Base-by-base conservation (phyloP, 2,888 invertebrate genomes). In the Stenolophus ochropezus region DNA sequence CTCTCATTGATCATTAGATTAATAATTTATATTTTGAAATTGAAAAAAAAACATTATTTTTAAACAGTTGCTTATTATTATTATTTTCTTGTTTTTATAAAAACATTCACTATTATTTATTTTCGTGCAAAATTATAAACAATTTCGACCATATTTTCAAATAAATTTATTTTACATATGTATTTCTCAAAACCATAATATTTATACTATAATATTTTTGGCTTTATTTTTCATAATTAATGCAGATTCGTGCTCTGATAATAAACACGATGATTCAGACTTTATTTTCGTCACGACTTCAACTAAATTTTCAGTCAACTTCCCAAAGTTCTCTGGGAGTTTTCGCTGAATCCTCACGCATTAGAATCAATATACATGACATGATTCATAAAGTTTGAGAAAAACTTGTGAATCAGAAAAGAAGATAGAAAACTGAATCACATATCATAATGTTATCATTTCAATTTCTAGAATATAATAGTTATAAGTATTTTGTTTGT, bases 191-290 rank as follows among this genome's bases (percentile, higher is more conserved):
- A 49, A n/a, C 49, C n/a, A n/a, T 11, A 49, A 49, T 49, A 49
- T 49, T 49, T 51, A 51, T 14, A 5, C 11, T 49, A 14, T 14
- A 14, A 16, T 51, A 51, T 51, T 51, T 51, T 51, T 42, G 51
- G 51, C 51, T 14, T 51, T 51, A 51, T 51, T 51, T 51, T 51
- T 51, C 51, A 51, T 51, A 51, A n/a, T 51, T n/a, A 51, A n/a
- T 14, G 51, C 51, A 51, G 2, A 51, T 16, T n/a, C 51, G 51
- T 51, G 51, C 51, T 51, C 5, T 14, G 2, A 14, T 51, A 51
- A 51, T 51, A 51, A 51, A 51, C 51, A 51, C 14, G 5, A 51
- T 51, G 51, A 51, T 14, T 51, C 51, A 51, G 51, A 51, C 16
- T 51, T 51, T 16, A 51, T 51, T 51, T 51, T 51, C 3, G 51